Evolutionary conservation across 2,797 vertebrate genomes (phyloP).

Genomic region (Chelon auratus): DNA sequence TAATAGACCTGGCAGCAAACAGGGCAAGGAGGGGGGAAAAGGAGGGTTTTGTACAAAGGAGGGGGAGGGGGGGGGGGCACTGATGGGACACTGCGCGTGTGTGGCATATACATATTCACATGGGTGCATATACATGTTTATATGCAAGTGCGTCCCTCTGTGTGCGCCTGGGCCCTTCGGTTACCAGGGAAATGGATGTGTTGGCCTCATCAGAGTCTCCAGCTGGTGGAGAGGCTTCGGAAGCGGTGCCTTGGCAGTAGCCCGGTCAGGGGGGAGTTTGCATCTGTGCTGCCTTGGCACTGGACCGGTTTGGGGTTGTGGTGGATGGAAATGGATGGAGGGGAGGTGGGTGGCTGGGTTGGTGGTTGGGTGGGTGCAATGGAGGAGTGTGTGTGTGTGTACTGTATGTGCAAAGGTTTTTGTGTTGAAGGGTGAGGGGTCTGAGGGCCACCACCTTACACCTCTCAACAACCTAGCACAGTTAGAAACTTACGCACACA

Average conservation of each 20-base stretch:
- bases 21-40: constrained; percentile 28
- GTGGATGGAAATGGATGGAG: constrained; percentile 64
- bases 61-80: not conserved
- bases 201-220: constrained; percentile 89
- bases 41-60: constrained; percentile 20
- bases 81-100: constrained; percentile 37
- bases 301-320: constrained; percentile 73
- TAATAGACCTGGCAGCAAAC: constrained; percentile 75
- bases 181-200: constrained; percentile 90
- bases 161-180: constrained; percentile 75
- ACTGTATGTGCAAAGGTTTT: constrained; percentile 18
- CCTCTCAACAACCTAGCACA: constrained; percentile 33
- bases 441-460: constrained; percentile 28
- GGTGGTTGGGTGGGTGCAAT: constrained; percentile 8
- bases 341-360: constrained; percentile 34
- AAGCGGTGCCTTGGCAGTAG: constrained; percentile 87
- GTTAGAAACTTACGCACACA: too few species aligned
- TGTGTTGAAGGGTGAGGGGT: constrained; percentile 45
- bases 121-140: constrained; percentile 66
- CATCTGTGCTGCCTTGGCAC: constrained; percentile 89
- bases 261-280: constrained; percentile 89
- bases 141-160: constrained; percentile 59
- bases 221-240: constrained; percentile 89
- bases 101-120: constrained; percentile 68
- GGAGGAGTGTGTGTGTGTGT: constrained; percentile 5